These are phyloP conservation scores for Macrobrachium rosenbergii DNA, from an alignment of 1,140 invertebrate species.

Conservation along the genomic window DNA sequence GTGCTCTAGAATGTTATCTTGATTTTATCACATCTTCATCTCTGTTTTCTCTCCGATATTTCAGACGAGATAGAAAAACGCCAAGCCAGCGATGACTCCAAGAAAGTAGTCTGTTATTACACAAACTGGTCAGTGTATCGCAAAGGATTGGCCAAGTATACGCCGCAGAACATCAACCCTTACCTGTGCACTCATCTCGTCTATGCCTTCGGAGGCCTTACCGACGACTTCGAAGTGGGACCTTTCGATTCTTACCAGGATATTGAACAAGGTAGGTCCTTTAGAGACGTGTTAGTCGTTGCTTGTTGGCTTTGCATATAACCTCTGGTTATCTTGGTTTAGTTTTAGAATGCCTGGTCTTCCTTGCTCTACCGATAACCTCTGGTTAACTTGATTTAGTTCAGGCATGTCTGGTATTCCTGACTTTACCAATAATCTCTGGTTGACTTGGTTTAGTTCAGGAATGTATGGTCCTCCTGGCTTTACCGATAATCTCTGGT, in stretches of 20 bases:
- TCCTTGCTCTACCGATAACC: too few relatives aligned
- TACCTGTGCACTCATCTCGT: constrained; percentile 95
- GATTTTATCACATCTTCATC: neutral
- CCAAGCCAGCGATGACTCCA: constrained; percentile 69
- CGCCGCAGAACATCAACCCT: constrained; percentile 95
- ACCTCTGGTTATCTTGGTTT: neutral
- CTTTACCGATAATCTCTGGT: too few relatives aligned
- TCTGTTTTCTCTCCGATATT: constrained; percentile 3
- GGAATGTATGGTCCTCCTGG: too few relatives aligned
- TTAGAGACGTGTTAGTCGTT: neutral
- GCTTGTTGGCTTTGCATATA: neutral
- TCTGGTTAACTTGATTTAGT: too few relatives aligned
- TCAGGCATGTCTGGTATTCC: too few relatives aligned
- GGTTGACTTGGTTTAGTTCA: too few relatives aligned
- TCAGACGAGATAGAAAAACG: constrained; percentile 65
- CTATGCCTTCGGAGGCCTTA: constrained; percentile 94
- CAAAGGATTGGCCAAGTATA: constrained; percentile 89
- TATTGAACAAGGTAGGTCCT: constrained; percentile 86
- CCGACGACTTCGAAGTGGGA: constrained; percentile 89
- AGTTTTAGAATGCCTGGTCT: too few relatives aligned
- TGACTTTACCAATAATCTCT: too few relatives aligned
- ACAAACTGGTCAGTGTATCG: constrained; percentile 95
- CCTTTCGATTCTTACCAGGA: constrained; percentile 96
- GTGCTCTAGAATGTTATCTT: neutral
- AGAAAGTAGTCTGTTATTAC: constrained; percentile 90